Base-by-base conservation (phyloP, 2,888 invertebrate species). In the Drosophila mercatorum region DNA sequence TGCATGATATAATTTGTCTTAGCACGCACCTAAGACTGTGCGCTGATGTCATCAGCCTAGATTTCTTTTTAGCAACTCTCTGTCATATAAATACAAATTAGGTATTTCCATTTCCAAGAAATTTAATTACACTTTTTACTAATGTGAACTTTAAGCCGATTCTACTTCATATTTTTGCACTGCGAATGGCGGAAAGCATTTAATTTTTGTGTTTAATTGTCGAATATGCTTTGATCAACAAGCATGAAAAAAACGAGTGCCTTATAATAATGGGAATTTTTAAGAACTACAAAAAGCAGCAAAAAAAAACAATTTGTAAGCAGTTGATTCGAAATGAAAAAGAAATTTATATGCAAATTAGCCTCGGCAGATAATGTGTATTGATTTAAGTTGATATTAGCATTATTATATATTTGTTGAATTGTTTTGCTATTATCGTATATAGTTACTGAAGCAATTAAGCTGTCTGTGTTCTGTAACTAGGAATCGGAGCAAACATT, bases 21-120 rank as follows among this genome's bases (percentile, higher is more conserved):
- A 47, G 22, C 40, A 38, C 36, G 26, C 12, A 28, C 14, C 5
- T 26, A 34, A 40, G 12, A 2, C 17, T 17, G 17, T 17, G 51
- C 51, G 49, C 38, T 65, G 59, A 75, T 59, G 51, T 36, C 28
- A 61, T 58, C 22, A 22, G 5, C 38, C 26, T 40, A 31, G 36
- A 40, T 58, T 70, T 40, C 31, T 8, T 41, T n/a, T 28, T 26
- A 53, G 12, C 34, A 51, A 28, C 11, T 34, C 36, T 40, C 40
- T 28, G 36, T 43, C 52, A 40, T 65, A 56, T 26, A 58, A 58
- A 58, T 8, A 56, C 56, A 28, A 53, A 40, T 53, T 53, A 53
- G 38, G 40, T 53, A 53, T 40, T 53, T 36, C 26, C 36, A 53
- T 53, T 53, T 53, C 26, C 40, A 53, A 41, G 41, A 40, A 55